Evolutionary conservation across 1,140 invertebrate genomes (phyloP), one percentile per base, ranked within the genome.

Genomic region (Cyrtorhinus lividipennis): DNA sequence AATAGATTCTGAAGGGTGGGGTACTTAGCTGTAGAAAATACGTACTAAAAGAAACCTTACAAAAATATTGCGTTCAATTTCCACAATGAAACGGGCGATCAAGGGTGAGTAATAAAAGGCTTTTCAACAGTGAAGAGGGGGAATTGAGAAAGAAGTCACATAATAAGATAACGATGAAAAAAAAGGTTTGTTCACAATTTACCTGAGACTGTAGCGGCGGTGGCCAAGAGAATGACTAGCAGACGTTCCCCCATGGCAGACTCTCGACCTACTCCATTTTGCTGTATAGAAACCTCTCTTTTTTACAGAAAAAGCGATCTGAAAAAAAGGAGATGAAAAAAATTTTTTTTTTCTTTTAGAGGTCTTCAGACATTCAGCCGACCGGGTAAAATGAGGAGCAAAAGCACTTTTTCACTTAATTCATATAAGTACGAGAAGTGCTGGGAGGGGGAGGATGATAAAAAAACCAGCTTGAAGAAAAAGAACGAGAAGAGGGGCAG

Each of bases 361-460:
- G 38, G 48, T 13, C 20, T 20, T 53, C 3, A 53, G 20, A 53
- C 20, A 20, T 53, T 3, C 48, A 5, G 18, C 48, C 10, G 20
- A 20, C 48, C 48, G 8, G 20, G 10, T 15, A 20, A 20, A 53
- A 53, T 53, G 12, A 22, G 48, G 18, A 53, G 48, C 3, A 22
- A 20, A 53, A 53, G 18, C 48, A 5, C 48, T 53, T 53, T 53
- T 53, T 53, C 48, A 53, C 48, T 53, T 53, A 53, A 53, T 53
- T 53, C 48, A 20, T 10, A 53, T 22, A 53, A 22, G 8, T 38
- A 5, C 5, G 5, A 8, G 15, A 5, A 15, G 30, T 38, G 15
- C 5, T 38, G 30, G 30, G 30, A 5, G 30, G 15, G 30, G 30
- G 30, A 38, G 30, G 30, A 13, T 44, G 48, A 20, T 12, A 20